Conservation (phyloP, 2,797 vertebrate species). For the Cercopithecus diana region DNA sequence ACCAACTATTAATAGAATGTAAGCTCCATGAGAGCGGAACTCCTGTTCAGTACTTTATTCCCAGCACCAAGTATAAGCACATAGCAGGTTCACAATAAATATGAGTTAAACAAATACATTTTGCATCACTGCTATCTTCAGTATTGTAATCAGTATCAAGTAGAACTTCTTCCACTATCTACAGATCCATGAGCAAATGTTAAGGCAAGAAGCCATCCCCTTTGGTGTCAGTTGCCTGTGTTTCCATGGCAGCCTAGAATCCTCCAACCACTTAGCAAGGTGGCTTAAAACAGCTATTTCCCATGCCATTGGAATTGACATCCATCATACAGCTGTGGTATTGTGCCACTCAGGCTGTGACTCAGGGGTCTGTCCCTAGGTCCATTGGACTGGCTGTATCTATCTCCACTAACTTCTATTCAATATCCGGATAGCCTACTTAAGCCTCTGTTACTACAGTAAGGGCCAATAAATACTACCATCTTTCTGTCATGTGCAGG, state of each 20-base stretch:
- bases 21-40: background rate
- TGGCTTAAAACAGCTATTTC: slow-evolving; percentile 8
- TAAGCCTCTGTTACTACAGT: background rate
- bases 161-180: background rate
- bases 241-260: background rate
- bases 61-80: background rate
- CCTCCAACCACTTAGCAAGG: background rate
- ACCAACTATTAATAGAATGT: background rate
- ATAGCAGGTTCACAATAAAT: background rate
- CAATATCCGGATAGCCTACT: background rate
- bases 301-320: background rate
- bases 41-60: background rate
- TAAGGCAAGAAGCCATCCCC: background rate
- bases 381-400: background rate
- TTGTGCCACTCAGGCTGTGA: background rate
- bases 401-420: slow-evolving; percentile 38
- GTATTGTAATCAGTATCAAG: background rate
- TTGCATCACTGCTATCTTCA: background rate
- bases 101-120: background rate
- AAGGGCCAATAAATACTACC: background rate
- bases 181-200: background rate
- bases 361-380: background rate
- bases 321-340: background rate
- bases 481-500: background rate
- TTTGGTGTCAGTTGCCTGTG: background rate